Evolutionary conservation across 2,888 invertebrate genomes (phyloP).

Genomic region (Holacanthella duospinosa): DNA sequence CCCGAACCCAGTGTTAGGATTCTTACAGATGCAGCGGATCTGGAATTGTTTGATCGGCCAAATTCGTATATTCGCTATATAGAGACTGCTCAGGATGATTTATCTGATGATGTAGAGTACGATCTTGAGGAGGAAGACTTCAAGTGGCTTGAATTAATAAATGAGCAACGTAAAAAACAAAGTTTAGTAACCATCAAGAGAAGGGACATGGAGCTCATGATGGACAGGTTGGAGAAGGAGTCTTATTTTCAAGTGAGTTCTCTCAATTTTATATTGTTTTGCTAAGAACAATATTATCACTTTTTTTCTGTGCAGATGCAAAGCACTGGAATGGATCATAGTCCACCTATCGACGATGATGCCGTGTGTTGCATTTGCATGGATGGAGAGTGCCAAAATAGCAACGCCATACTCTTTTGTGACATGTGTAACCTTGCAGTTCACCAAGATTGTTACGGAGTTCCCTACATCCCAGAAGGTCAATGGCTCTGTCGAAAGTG

Average conservation of each 20-base stretch:
- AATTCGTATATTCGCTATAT: slow-evolving; percentile 79
- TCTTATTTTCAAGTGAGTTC: slow-evolving; percentile 72
- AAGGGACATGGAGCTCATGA: slow-evolving; percentile 83
- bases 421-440: slow-evolving; percentile 99
- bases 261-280: background rate
- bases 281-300: background rate
- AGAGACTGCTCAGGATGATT: slow-evolving; percentile 84
- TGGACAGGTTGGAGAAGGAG: slow-evolving; percentile 96
- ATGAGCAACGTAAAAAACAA: slow-evolving; percentile 64
- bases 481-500: slow-evolving; percentile 96
- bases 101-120: slow-evolving; percentile 88
- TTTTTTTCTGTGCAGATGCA: slow-evolving; percentile 40
- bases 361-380: slow-evolving; percentile 98
- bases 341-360: slow-evolving; percentile 86
- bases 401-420: slow-evolving; percentile 96
- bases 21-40: slow-evolving; percentile 65
- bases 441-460: slow-evolving; percentile 56
- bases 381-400: slow-evolving; percentile 97
- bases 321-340: slow-evolving; percentile 45
- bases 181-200: slow-evolving; percentile 67
- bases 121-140: slow-evolving; percentile 94
- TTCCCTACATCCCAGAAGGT: slow-evolving; percentile 78
- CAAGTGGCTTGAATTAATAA: slow-evolving; percentile 82
- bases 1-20: slow-evolving; percentile 61
- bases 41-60: slow-evolving; percentile 71